Conservation (phyloP, 2,113 vertebrate genomes). For the Hyla sarda region DNA sequence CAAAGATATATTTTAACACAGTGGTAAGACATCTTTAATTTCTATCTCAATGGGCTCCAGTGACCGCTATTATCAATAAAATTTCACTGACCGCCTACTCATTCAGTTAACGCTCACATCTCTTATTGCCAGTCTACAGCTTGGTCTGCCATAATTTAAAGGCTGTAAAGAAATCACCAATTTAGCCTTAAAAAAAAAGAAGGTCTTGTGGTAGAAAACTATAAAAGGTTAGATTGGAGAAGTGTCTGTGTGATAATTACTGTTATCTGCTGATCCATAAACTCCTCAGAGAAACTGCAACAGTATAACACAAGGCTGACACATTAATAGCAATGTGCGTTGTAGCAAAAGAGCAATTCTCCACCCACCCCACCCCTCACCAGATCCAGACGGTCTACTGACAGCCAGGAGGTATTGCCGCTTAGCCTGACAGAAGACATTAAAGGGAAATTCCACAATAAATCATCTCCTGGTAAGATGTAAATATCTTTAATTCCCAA, state of each 20-base stretch:
- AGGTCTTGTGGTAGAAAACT: constrained; percentile 65
- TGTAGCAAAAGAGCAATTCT: constrained; percentile 46
- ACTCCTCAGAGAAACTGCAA: constrained; percentile 73
- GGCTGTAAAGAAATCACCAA: constrained; percentile 65
- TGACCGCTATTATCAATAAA: constrained; percentile 68
- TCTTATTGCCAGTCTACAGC: constrained; percentile 60
- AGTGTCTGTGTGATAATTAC: constrained; percentile 73
- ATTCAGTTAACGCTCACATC: constrained; percentile 66
- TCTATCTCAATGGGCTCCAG: constrained; percentile 64
- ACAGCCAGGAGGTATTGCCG: constrained; percentile 67
- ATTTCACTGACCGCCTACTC: constrained; percentile 58
- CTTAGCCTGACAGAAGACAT: constrained; percentile 58
- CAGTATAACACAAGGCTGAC: constrained; percentile 70
- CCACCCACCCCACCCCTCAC: constrained; percentile 62
- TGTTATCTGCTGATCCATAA: constrained; percentile 79
- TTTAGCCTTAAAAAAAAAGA: constrained; percentile 62
- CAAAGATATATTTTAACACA: constrained; percentile 35
- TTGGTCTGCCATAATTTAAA: constrained; percentile 66
- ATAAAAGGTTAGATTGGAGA: constrained; percentile 75
- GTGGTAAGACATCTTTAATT: constrained; percentile 33
- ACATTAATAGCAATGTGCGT: constrained; percentile 71
- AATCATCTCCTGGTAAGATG: background rate
- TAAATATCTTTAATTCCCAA: background rate
- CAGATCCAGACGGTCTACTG: constrained; percentile 64
- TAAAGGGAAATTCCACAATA: background rate